Conservation (phyloP, 2,888 invertebrate species). For the Biston stratarius region DNA sequence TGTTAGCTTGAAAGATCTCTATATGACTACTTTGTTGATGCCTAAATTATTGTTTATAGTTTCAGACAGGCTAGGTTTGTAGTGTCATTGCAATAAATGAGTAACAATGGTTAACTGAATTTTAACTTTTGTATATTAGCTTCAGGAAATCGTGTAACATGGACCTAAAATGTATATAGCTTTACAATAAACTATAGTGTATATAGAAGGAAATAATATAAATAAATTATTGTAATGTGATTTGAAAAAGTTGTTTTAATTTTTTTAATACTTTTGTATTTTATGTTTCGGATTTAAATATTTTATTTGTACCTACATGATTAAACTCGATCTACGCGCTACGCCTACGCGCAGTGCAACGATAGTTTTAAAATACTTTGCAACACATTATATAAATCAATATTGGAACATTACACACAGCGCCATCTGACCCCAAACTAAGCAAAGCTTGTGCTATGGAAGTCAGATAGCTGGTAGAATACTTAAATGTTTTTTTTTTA, state of each 20-base stretch:
- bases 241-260: constrained; percentile 41
- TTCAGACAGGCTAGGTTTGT: not conserved
- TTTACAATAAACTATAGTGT: constrained; percentile 66
- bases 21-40: not conserved
- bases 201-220: constrained; percentile 73
- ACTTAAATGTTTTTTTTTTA: no score
- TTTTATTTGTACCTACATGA: no score
- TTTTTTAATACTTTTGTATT: not conserved
- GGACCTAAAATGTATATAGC: constrained; percentile 83
- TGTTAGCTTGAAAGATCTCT: not conserved
- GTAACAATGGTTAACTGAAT: constrained; percentile 24
- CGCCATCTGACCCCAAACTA: no score
- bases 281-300: no score
- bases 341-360: no score
- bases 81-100: not conserved
- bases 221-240: constrained; percentile 62
- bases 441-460: no score
- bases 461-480: no score
- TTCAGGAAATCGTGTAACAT: constrained; percentile 61
- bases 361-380: no score
- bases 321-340: no score
- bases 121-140: constrained; percentile 37
- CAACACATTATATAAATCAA: no score
- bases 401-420: no score
- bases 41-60: not conserved